These are phyloP conservation scores for Zosterops pallidus DNA, from an alignment of 2,113 vertebrate species.

Conservation along the genomic window DNA sequence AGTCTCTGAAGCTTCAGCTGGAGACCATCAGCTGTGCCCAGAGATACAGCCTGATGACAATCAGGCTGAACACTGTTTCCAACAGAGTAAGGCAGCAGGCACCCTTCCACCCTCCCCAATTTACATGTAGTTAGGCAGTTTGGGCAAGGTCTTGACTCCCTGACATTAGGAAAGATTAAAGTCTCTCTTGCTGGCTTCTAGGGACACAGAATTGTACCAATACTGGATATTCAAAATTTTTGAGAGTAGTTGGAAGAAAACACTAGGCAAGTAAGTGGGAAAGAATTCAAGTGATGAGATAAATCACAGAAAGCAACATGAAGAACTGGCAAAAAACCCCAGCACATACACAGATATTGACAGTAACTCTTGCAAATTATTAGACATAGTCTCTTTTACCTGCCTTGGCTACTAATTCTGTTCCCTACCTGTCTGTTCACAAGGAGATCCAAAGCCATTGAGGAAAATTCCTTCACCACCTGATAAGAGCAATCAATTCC, in stretches of 20 bases:
- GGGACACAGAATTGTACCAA: background rate
- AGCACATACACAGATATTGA: background rate
- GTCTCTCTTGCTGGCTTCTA: background rate
- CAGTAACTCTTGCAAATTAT: background rate
- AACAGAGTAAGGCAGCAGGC: background rate
- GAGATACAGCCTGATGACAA: rapidly evolving
- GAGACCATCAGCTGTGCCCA: background rate
- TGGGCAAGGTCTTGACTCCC: background rate
- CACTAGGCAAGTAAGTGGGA: background rate
- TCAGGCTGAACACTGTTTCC: background rate
- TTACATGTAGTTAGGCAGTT: background rate
- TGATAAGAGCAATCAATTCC: background rate
- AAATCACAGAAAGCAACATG: background rate
- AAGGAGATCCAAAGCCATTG: background rate
- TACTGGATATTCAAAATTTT: background rate
- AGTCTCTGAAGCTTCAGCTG: background rate
- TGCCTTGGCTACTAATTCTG: background rate
- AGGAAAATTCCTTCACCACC: background rate
- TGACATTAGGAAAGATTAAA: background rate
- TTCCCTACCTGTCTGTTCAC: background rate
- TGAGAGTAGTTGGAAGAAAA: background rate
- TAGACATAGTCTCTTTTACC: background rate
- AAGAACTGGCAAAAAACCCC: background rate
- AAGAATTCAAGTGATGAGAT: background rate
- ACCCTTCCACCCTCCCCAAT: background rate